phyloP scores from a whole-genome alignment of 2,888 invertebrate species.

The Drosophila sordidula region DNA sequence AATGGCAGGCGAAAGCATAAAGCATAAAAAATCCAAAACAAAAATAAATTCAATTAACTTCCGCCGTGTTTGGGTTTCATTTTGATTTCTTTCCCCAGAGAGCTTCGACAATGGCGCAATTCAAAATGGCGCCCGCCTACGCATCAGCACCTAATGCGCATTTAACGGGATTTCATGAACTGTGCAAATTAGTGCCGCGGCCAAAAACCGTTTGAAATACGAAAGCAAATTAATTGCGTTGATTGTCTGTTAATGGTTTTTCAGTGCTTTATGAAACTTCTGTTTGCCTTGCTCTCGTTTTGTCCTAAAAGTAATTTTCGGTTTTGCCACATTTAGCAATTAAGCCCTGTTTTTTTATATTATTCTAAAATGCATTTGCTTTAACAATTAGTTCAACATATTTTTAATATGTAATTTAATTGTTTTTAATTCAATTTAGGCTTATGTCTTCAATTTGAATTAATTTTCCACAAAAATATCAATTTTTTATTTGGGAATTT shows the following conservation, averaged over 20 bases:
- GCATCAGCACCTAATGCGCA: constrained; percentile 40
- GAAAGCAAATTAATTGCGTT: constrained; percentile 45
- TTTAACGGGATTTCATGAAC: constrained; percentile 44
- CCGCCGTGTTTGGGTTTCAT: constrained; percentile 52
- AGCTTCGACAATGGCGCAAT: not conserved
- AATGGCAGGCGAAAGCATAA: constrained; percentile 15
- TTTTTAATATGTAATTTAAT: too few relatives aligned
- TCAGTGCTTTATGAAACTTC: not conserved
- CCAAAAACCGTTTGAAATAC: constrained; percentile 22
- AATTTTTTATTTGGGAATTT: not conserved
- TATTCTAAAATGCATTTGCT: too few relatives aligned
- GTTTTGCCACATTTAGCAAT: not conserved
- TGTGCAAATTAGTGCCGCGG: constrained; percentile 27
- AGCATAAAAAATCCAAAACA: constrained; percentile 34
- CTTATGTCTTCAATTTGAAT: not conserved
- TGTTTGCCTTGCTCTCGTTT: constrained; percentile 3
- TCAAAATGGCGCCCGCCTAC: constrained; percentile 34
- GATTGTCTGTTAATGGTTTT: constrained; percentile 34
- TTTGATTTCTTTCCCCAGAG: constrained; percentile 40
- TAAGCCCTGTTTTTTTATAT: not conserved
- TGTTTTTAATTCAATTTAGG: not conserved
- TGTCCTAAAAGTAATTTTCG: not conserved
- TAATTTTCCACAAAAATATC: not conserved
- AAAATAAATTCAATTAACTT: constrained; percentile 79
- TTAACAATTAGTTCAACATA: too few relatives aligned